Evolutionary conservation across 2,888 invertebrate species (phyloP).

Genomic region (Ormyrus pomaceus): DNA sequence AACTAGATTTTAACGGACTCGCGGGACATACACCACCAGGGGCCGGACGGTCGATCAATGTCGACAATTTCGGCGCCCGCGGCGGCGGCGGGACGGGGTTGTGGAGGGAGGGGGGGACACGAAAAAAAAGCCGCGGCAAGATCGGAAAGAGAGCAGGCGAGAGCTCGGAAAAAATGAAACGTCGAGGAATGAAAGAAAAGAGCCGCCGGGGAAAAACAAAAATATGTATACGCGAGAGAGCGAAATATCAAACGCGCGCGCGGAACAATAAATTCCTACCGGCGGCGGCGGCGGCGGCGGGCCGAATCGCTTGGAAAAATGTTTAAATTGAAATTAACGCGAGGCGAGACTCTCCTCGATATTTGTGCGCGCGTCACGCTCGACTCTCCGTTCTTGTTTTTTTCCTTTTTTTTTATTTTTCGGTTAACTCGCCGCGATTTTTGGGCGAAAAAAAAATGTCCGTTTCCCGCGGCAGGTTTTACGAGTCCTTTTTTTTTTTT

Average conservation of each 20-base stretch:
- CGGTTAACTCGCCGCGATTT: too few species aligned
- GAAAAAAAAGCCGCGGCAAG: neutral
- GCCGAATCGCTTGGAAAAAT: conserved; percentile 45
- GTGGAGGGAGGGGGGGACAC: conserved; percentile 20
- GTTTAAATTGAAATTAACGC: conserved; percentile 50
- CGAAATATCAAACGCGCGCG: conserved; percentile 25
- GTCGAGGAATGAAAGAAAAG: conserved; percentile 27
- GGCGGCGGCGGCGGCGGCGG: conserved; percentile 12
- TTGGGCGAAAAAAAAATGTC: too few species aligned
- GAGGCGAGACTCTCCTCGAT: neutral
- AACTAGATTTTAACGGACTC: conserved; percentile 72
- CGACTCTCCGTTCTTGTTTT: neutral
- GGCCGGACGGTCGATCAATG: conserved; percentile 69
- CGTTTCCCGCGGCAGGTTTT: too few species aligned
- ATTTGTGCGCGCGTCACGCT: conserved; percentile 5
- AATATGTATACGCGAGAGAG: neutral
- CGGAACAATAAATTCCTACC: conserved; percentile 37
- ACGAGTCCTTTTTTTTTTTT: too few species aligned
- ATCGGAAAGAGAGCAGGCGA: neutral
- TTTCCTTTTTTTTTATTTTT: neutral
- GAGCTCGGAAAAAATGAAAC: conserved; percentile 26
- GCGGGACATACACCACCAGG: conserved; percentile 61
- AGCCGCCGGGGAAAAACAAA: conserved; percentile 30
- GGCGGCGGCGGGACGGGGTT: conserved; percentile 28
- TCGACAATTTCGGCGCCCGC: conserved; percentile 66